phyloP scores from a whole-genome alignment of 2,888 invertebrate species.

The Bugula neritina region DNA sequence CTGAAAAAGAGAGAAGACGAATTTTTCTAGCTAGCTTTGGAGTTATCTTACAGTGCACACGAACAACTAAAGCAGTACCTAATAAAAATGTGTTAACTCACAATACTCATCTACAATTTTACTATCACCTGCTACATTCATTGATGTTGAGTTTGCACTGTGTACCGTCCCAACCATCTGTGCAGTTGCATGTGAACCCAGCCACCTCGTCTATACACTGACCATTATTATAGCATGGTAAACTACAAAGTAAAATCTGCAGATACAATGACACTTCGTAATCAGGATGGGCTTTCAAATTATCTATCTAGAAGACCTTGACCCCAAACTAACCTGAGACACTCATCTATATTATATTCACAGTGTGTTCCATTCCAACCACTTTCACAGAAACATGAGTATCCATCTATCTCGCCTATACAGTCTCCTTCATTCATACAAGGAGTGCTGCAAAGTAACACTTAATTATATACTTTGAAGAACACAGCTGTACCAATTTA shows the following conservation, averaged over 20 bases:
- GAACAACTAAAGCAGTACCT: no score
- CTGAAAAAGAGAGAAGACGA: no score
- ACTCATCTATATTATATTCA: neutral
- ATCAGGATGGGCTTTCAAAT: no score
- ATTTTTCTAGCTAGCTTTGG: no score
- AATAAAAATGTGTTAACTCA: no score
- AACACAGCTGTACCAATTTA: no score
- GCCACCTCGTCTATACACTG: neutral
- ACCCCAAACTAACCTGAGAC: neutral
- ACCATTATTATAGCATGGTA: neutral
- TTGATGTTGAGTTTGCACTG: neutral
- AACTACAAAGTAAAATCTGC: neutral
- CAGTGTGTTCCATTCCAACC: neutral
- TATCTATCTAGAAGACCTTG: no score
- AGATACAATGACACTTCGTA: no score
- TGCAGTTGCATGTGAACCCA: neutral
- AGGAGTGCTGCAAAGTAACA: neutral
- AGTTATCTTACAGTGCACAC: no score
- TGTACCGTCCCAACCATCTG: neutral
- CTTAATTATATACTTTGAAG: no score
- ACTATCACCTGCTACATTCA: slow-evolving; percentile 11
- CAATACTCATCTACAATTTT: no score
- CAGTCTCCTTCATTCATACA: neutral
- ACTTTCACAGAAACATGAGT: neutral
- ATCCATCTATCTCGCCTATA: neutral